Evolutionary conservation across 2,113 vertebrate species (phyloP), one percentile per base, ranked within the genome.

Genomic region (Notothenia rossii): DNA sequence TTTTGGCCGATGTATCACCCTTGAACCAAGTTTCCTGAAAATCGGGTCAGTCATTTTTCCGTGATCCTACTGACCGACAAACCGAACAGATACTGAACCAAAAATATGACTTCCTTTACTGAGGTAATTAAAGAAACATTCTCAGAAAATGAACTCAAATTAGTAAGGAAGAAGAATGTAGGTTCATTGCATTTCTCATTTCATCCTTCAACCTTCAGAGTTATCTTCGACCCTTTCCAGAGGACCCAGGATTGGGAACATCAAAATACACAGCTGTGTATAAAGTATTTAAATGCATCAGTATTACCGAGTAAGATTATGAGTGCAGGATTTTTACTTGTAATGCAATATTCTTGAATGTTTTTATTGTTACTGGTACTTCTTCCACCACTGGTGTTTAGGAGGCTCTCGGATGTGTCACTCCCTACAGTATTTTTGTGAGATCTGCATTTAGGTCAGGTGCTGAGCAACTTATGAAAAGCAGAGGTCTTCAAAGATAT

Each of bases 391-490:
- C 20, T 33, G 49, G 59, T 68, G 14, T 62, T 81, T 70, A 59
- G 64, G 66, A 75, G 56, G 46, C 29, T 68, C 53, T 78, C 49
- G 10, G 56, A 40, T 75, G 67, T 2, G 48, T 66, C 3, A 2
- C 59, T 68, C 64, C 54, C 29, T 20, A 40, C 36, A 40, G 7
- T 40, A 7, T 69, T 83, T 82, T 54, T 0, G 3, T 63, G 53
- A 77, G 58, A 69, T 69, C 13, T 9, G 18, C 61, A 83, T 86
- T 81, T 63, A 73, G 79, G 73, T 88, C 79, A 86, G 72, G 77
- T 72, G 59, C 29, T 48, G 65, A 71, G 7, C 14, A 75, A 69
- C 54, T 59, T 49, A 66, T 66, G 61, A 66, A 72, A 67, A 74
- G 56, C 54, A 73, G 50, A 78, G 70, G 46, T 71, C 74, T 77